Base-by-base conservation (phyloP, 1,140 invertebrate genomes). In the Vollenhovia emeryi region DNA sequence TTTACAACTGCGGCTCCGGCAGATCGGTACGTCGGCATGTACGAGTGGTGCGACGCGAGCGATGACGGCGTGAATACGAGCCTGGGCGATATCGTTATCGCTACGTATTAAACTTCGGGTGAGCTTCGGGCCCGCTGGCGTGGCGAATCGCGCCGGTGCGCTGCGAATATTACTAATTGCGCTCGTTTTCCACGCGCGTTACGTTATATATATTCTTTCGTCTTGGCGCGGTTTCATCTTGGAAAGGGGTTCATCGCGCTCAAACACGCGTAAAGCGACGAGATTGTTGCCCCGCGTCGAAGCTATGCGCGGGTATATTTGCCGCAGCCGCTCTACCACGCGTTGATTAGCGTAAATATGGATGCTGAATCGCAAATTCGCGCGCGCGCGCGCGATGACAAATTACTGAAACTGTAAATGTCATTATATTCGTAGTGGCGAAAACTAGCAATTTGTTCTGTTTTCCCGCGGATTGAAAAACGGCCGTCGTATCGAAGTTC, bases 1-100 rank as follows among this genome's bases (percentile, higher is more conserved):
- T 94, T 94, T 93, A 93, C 92, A 93, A 93, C 83, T 90, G 88
- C 76, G 71, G 86, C 85, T 90, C 85, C 24, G 76, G 76, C 89
- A 92, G 91, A 92, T 93, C 92, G 87, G 87, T 73, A 36, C 74
- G 86, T 83, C 40, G 55, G n/a, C n/a, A 55, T 69, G 66, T 24
- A 27, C n/a, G 50, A 21, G 62, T 8, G 45, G 24, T 15, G 73
- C 59, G 27, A 74, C 1, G 4, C 36, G n/a, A 40, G 4, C 27
- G 18, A 18, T 27, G 18, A 45, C 64, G 33, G 33, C 66, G 79
- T 68, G 73, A 86, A 74, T 79, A 68, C 79, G 52, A 59, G 59
- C 57, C 74, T n/a, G 30, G 48, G 24, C 88, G 87, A 79, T 88
- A 88, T 83, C 87, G 87, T 88, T 89, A 89, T 89, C 66, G n/a